A percentile compares a stretch with the other conserved stretches of the same genome.
Conservation (phyloP, 2,797 vertebrate genomes). For the Onychomys torridus region DNA sequence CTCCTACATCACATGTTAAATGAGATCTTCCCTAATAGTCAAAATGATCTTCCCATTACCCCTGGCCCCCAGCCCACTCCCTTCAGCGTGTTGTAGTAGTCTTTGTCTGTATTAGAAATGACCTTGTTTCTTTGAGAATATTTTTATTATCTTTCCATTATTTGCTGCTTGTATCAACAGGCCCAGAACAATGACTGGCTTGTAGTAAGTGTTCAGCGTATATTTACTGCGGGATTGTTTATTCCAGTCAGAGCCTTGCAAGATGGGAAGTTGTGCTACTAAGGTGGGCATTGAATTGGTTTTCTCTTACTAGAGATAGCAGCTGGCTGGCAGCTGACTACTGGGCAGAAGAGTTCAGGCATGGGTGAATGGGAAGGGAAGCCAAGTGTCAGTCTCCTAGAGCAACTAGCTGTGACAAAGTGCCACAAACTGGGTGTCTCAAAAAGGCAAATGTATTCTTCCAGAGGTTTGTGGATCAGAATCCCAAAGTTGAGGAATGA, state of each 20-base stretch:
- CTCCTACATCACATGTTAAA: not conserved
- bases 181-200: not conserved
- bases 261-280: not conserved
- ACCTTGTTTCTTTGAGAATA: constrained; percentile 12
- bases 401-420: not conserved
- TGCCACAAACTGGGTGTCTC: not conserved
- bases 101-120: constrained; percentile 33
- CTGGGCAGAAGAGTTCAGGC: not conserved
- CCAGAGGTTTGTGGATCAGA: not conserved
- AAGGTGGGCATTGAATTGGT: too few species aligned
- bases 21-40: not conserved
- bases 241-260: not conserved
- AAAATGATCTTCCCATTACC: not conserved
- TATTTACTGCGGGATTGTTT: not conserved
- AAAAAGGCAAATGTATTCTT: not conserved
- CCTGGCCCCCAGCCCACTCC: not conserved
- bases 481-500: not conserved
- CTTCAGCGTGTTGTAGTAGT: not conserved
- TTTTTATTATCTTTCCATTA: not conserved
- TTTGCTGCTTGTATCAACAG: not conserved
- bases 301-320: not conserved
- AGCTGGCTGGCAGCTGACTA: too few species aligned
- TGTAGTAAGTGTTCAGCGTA: not conserved
- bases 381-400: not conserved
- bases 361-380: not conserved